Evolutionary conservation across 37 sponge, comb jelly and placozoan genomes (phyloP).

Genomic region (Ianthella basta): DNA sequence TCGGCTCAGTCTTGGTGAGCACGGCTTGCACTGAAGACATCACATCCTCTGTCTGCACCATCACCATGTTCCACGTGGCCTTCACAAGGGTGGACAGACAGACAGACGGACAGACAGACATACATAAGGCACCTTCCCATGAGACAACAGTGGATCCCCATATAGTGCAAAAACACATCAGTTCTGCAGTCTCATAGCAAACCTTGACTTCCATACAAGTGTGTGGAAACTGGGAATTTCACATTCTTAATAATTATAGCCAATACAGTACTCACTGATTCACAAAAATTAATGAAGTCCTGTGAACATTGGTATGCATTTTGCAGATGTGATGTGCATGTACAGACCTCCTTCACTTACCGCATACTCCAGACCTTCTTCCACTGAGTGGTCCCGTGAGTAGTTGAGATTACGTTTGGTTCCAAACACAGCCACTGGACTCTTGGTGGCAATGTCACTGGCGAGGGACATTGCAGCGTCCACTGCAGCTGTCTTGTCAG

Average conservation of each 20-base stretch:
- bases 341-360: too few species aligned
- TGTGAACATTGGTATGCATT: too few species aligned
- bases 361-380: constrained; percentile 77
- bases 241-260: too few species aligned
- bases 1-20: constrained; percentile 72
- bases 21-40: constrained; percentile 61
- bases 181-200: too few species aligned
- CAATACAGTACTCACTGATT: too few species aligned
- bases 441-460: constrained; percentile 80
- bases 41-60: constrained; percentile 89
- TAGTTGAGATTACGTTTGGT: constrained; percentile 88
- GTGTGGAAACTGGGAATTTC: too few species aligned
- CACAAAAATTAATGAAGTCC: too few species aligned
- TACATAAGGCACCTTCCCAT: not conserved
- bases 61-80: constrained; percentile 84
- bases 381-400: constrained; percentile 90
- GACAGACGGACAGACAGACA: too few species aligned
- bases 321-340: too few species aligned
- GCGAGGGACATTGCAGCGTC: constrained; percentile 75
- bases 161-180: too few species aligned
- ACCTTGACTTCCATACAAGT: too few species aligned
- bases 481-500: constrained; percentile 53
- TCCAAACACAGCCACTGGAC: constrained; percentile 93
- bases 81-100: not conserved
- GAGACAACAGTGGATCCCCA: not conserved